Base-by-base conservation (phyloP, 2,888 invertebrate genomes). In the Drosophila yooni region DNA sequence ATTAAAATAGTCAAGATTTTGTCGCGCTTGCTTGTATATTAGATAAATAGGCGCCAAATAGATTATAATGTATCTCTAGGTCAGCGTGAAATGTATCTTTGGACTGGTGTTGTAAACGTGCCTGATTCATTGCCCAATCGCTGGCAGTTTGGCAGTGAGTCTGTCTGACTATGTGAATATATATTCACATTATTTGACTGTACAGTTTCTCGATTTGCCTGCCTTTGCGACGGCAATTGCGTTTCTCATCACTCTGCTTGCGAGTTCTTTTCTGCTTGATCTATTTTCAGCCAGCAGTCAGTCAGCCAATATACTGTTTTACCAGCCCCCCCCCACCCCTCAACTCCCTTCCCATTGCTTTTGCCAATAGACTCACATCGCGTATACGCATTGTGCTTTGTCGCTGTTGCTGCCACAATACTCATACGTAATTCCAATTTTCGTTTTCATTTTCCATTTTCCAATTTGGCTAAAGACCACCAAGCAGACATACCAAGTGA, bases 271-370 rank as follows among this genome's bases (percentile, higher is more conserved):
- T 85, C 84, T 82, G 89, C 85, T 89, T 87, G 88, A 89, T 89
- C 92, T 91, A 92, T 92, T 92, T 91, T 92, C 83, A 73, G 86
- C 82, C 74, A 66, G 54, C 70, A 38, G 36, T 70, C 52, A 68
- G 73, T 60, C 70, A 61, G 72, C 54, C 59, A 38, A 54, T 65
- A 40, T 33, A 36, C 15, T 36, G 25, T 53, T 29, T 31, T 2
- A 21, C 10, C n/a, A n/a, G n/a, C 10, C 25, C 58, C 43, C 25
- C n/a, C 7, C 27, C 13, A 10, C 4, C 31, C 25, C 15, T 25
- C 40, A 21, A 21, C 11, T 27, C 4, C 18, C 21, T 0, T 31
- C 0, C 8, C 18, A 15, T 46, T 48, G 46, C 18, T 40, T 38
- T 11, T 40, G 59, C 46, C 52, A 29, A 29, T 38, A 33, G 38